phyloP scores from a whole-genome alignment of 2,113 vertebrate genomes.

The Caloenas nicobarica region DNA sequence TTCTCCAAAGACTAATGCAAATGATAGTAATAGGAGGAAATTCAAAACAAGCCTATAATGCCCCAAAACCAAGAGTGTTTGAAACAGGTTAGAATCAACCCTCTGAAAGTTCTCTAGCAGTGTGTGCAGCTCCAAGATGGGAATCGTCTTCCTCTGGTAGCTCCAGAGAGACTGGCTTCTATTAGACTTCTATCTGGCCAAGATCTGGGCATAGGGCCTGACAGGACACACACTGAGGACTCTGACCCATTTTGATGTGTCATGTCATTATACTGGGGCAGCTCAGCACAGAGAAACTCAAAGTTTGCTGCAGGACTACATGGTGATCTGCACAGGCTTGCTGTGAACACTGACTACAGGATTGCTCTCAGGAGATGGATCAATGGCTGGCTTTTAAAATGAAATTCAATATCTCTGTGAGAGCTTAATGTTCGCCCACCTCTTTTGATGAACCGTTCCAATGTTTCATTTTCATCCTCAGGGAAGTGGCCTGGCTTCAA shows the following conservation, averaged over 20 bases:
- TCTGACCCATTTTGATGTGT: background rate
- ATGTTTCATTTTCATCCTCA: background rate
- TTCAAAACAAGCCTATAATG: background rate
- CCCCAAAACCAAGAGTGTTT: background rate
- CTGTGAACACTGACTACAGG: background rate
- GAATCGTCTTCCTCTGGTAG: background rate
- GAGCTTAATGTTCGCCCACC: background rate
- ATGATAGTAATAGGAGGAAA: background rate
- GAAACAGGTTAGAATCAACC: background rate
- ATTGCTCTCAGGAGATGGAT: background rate
- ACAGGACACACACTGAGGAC: background rate
- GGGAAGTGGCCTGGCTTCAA: background rate
- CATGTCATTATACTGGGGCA: background rate
- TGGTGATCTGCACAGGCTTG: background rate
- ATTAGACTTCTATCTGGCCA: background rate
- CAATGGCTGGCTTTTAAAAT: conserved; percentile 12
- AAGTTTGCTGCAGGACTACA: background rate
- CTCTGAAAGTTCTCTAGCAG: background rate
- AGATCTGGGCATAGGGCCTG: background rate
- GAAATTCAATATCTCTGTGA: background rate
- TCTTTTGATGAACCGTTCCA: background rate
- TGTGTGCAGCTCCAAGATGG: background rate
- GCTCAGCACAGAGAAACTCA: background rate
- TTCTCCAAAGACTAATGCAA: background rate
- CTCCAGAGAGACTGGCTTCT: background rate